These are phyloP conservation scores for Verasper variegatus DNA, from an alignment of 2,113 vertebrate genomes.

Conservation along the genomic window DNA sequence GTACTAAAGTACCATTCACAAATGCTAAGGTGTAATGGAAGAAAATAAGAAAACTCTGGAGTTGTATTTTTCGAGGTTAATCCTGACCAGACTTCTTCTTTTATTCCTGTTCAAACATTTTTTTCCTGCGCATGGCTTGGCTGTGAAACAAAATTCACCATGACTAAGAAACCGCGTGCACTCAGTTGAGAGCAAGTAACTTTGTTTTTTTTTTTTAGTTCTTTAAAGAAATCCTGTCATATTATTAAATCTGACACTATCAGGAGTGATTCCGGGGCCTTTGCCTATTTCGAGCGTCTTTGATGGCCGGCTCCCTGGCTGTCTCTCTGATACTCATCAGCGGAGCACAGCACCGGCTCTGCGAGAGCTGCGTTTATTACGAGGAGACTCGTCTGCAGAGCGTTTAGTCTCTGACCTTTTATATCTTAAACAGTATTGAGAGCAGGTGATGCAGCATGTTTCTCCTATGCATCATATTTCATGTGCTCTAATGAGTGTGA, in stretches of 20 bases:
- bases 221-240: slow-evolving; percentile 51
- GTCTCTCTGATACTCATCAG: slow-evolving; percentile 69
- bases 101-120: background rate
- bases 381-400: slow-evolving; percentile 25
- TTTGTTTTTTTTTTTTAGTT: slow-evolving; percentile 12
- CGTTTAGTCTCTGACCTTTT: slow-evolving; percentile 6
- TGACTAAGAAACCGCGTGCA: slow-evolving; percentile 10
- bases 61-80: background rate
- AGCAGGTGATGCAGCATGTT: background rate
- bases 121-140: background rate
- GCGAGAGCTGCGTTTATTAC: slow-evolving; percentile 34
- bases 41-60: slow-evolving; percentile 12
- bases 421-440: background rate
- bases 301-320: slow-evolving; percentile 58
- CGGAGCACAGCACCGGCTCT: slow-evolving; percentile 37
- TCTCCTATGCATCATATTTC: background rate
- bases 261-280: slow-evolving; percentile 68
- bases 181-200: slow-evolving; percentile 2
- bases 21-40: background rate
- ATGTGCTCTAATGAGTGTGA: background rate
- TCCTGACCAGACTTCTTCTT: background rate
- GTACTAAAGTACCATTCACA: background rate
- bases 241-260: slow-evolving; percentile 72
- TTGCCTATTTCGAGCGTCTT: slow-evolving; percentile 59
- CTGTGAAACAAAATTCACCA: slow-evolving; percentile 19